Evolutionary conservation across 2,113 vertebrate species (phyloP), one percentile per base, ranked within the genome.

Genomic region (cat (Felis catus)): DNA sequence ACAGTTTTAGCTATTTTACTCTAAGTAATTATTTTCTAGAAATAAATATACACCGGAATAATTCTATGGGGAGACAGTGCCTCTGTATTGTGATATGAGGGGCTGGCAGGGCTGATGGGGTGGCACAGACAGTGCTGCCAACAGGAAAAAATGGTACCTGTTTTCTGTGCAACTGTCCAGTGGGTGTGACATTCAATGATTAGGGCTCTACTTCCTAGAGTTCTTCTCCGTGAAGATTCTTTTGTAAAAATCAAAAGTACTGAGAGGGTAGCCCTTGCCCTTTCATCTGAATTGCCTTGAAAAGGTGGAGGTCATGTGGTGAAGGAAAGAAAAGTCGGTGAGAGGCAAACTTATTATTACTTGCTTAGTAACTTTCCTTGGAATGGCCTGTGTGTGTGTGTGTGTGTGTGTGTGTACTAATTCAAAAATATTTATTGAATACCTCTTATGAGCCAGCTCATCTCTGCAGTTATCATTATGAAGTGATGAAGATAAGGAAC

Each of bases 201-300:
- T 19, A 89, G 66, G 58, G 7, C 4, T 83, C 36, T 19, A 27
- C 53, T 81, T 95, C 19, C 41, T 78, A 81, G 19, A 51, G 27
- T 80, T 85, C n/a, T 19, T 82, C 21, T 92, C 21, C 25, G 12
- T 68, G 45, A 87, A 33, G 4, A 25, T 63, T 74, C 19, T 84
- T 84, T 96, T 76, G 31, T 82, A 85, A 94, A 94, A 94, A 80
- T 85, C 4, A 58, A 63, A 88, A 70, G 19, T 66, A 2, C 9
- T 83, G 39, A 53, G 5, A 93, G 27, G 27, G 76, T 88, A 79
- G 51, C 4, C 23, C 39, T 91, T 89, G 55, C 7, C 23, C 39
- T 91, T 91, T 86, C 45, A 18, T 51, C 11, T 88, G 13, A 84
- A 93, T 89, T 93, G 19, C 36, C 45, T 92, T 90, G 21, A 80